Percentiles rank a stretch among this genome's conserved stretches.
Evolutionary conservation across 2,888 invertebrate species (phyloP).

Genomic region (Schizotus pectinicornis): DNA sequence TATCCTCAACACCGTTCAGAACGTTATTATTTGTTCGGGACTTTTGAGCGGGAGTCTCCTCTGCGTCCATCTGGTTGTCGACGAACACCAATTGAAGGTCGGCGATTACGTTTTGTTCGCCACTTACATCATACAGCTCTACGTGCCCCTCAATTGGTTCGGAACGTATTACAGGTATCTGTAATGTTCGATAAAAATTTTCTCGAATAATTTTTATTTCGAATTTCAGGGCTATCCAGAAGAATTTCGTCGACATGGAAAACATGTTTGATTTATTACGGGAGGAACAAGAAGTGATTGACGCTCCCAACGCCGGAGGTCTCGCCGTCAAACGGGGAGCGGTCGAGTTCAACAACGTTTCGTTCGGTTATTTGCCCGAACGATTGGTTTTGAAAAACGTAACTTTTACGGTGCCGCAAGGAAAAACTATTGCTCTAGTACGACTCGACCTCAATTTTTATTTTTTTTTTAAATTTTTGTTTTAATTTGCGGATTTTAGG

Average conservation of each 20-base stretch:
- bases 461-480: conserved; percentile 1
- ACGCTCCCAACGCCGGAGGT: conserved; percentile 79
- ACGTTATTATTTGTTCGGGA: conserved; percentile 86
- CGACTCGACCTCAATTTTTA: conserved; percentile 40
- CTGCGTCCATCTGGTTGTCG: conserved; percentile 85
- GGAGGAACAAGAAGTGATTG: conserved; percentile 85
- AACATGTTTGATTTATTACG: conserved; percentile 97
- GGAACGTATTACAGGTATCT: conserved; percentile 94
- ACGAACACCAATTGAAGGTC: conserved; percentile 72
- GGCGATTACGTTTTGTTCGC: conserved; percentile 97
- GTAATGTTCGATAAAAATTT: conserved; percentile 2
- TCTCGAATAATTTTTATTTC: no score
- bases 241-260: conserved; percentile 98
- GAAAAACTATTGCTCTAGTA: conserved; percentile 83
- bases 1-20: conserved; percentile 90
- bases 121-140: conserved; percentile 92
- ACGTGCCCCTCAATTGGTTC: conserved; percentile 96
- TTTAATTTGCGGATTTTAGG: conserved; percentile 60
- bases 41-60: conserved; percentile 86
- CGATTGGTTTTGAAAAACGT: conserved; percentile 76
- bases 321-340: conserved; percentile 72
- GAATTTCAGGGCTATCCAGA: conserved; percentile 86
- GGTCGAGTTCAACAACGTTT: conserved; percentile 89
- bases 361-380: conserved; percentile 87
- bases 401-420: conserved; percentile 79